Evolutionary conservation across 2,113 vertebrate species (phyloP).

Genomic region (Hirundichthys speculiger): DNA sequence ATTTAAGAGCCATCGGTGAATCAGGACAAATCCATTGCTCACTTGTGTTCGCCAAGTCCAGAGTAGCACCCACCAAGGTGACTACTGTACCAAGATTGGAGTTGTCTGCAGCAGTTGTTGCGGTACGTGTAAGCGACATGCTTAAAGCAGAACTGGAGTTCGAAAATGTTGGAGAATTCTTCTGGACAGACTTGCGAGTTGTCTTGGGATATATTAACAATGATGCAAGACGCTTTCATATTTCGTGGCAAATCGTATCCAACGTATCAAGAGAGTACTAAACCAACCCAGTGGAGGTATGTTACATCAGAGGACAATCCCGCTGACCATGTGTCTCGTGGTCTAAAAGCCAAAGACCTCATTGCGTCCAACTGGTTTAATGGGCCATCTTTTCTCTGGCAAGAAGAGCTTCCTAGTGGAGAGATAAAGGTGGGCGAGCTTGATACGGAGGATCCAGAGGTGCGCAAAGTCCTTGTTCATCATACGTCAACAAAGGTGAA

Average conservation of each 20-base stretch:
- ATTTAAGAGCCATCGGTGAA: neutral
- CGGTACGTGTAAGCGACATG: neutral
- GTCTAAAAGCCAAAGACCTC: neutral
- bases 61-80: neutral
- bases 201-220: neutral
- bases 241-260: neutral
- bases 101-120: neutral
- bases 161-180: neutral
- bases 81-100: neutral
- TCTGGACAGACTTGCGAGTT: neutral
- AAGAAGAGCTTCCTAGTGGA: neutral
- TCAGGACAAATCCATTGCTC: no score
- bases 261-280: neutral
- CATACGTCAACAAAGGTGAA: neutral
- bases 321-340: neutral
- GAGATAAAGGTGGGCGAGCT: no score
- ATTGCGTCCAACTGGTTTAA: slow-evolving; percentile 4
- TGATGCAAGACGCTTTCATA: no score
- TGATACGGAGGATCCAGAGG: no score
- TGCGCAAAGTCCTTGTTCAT: neutral
- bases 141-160: neutral
- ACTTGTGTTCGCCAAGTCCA: neutral
- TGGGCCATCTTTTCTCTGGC: slow-evolving; percentile 2
- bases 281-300: neutral
- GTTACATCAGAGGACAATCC: slow-evolving; percentile 1